Conservation (phyloP, 1,140 invertebrate genomes). For the Aphelenchoides besseyi region DNA sequence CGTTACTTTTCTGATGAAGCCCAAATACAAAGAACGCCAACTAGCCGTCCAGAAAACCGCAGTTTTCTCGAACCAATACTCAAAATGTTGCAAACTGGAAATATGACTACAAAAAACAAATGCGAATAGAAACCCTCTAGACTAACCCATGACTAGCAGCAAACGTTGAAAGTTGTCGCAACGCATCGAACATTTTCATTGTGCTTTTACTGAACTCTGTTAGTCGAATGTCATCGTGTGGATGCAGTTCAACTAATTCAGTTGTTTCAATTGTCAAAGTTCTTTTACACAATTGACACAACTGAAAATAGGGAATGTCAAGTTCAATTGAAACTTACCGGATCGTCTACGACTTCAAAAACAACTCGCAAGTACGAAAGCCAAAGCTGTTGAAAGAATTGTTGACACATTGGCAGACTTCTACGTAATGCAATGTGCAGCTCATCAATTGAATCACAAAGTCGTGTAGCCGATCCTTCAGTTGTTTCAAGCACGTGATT, state of each 20-base stretch:
- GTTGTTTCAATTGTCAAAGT: not conserved
- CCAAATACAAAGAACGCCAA: slow-evolving; percentile 28
- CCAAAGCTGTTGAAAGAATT: slow-evolving; percentile 31
- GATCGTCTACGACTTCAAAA: slow-evolving; percentile 27
- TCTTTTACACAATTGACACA: slow-evolving; percentile 1
- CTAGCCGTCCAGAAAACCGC: slow-evolving; percentile 33
- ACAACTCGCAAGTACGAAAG: slow-evolving; percentile 29
- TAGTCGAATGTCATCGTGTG: slow-evolving; percentile 10
- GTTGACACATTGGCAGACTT: slow-evolving; percentile 19
- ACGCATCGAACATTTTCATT: slow-evolving; percentile 42
- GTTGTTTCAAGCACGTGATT: slow-evolving; percentile 4
- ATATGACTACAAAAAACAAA: not conserved
- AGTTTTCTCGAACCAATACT: slow-evolving; percentile 24
- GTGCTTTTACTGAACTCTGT: slow-evolving; percentile 30
- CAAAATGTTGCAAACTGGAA: slow-evolving; percentile 16
- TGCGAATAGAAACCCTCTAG: not conserved
- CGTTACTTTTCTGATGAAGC: slow-evolving; percentile 33
- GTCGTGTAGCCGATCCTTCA: not conserved
- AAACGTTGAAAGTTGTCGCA: slow-evolving; percentile 28
- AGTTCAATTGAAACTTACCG: slow-evolving; percentile 20
- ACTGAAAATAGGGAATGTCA: not conserved
- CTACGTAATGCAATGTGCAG: slow-evolving; percentile 24
- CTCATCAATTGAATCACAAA: slow-evolving; percentile 27
- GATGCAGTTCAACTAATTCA: not conserved
- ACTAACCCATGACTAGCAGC: slow-evolving; percentile 31